Base-by-base conservation (phyloP, 2,888 invertebrate species). In the Leptura quadrifasciata region DNA sequence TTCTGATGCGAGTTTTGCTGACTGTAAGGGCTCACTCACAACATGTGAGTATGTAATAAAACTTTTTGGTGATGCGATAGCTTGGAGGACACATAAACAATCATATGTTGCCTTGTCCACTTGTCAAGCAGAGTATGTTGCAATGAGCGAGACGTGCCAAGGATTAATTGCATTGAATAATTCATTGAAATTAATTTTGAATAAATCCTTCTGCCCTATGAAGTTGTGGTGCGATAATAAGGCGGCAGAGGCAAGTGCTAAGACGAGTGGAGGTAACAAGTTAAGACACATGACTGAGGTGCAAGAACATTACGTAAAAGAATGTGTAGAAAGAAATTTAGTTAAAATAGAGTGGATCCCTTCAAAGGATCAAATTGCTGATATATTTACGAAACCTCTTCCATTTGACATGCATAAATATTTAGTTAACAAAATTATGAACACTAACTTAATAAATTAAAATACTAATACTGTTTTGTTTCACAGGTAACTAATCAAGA, bases 121-220 rank as follows among this genome's bases (percentile, higher is more conserved):
- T 39, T 63, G 63, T 12, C 35, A 63, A 63, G 63, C 63, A 63
- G 63, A 63, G 24, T 63, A 63, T 24, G 24, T 63, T 24, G 63
- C 63, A 17, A 35, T 63, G 39, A 63, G 63, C 39, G 20, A 35
- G 63, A 24, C 63, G 21, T 61, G 61, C 24, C 61, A 61, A 61
- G 61, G 24, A 31, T 21, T 24, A 27, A 61, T 61, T 21, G 61
- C 61, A 12, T 10, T 61, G 15, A 61, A 61, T 24, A 61, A 61
- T 24, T 61, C 61, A 61, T 61, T 61, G 31, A 61, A 61, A 24
- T 61, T 61, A 61, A 61, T 61, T 5, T 24, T 61, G n/a, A 24
- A 61, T 61, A 21, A 61, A n/a, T 61, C 61, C 21, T 31, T 61
- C 31, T 24, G 12, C 24, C 61, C 61, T n/a, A 24, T 27, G 24